Base-by-base conservation (phyloP, 2,888 invertebrate genomes). In the Horisme vitalbata region DNA sequence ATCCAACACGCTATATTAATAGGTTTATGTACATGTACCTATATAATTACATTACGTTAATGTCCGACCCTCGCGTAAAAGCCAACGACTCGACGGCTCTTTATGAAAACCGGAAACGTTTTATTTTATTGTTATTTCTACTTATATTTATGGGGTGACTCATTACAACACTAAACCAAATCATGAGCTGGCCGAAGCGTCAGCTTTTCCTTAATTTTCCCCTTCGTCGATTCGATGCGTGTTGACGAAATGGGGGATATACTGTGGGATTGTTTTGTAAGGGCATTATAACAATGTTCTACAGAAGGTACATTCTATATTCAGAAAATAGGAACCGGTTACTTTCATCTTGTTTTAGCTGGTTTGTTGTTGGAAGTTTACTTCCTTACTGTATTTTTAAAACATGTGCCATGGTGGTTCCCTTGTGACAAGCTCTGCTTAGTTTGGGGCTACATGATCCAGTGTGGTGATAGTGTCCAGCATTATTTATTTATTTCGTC, bases 61-160 rank as follows among this genome's bases (percentile, higher is more conserved):
- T 72, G 73, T 58, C 59, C 64, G 62, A 68, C 64, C 72, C 71
- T 66, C 65, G 57, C 79, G 76, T 84, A 83, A 84, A 84, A 84
- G 64, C 65, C 75, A 78, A 84, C 74, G 82, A 66, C 63, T 69
- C 65, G 65, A 62, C 63, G 51, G 47, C 68, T 63, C 68, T 68
- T 68, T 80, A 79, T 78, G 75, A 75, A 71, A 66, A 65, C 73
- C 68, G 67, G 69, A 71, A 73, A 63, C 74, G 78, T 79, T 83
- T 74, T 74, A 75, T 83, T 80, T 83, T 75, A 82, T 66, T 78
- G 77, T 81, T 82, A 81, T 80, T 60, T 55, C 61, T 68, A 66
- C 67, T 71, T 68, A 61, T 68, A 66, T 71, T 70, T 63, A 66
- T 66, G 68, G 37, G 51, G 55, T 51, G 52, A 46, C 50, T 49